phyloP scores from a whole-genome alignment of 2,113 vertebrate species.

The Daubentonia madagascariensis region DNA sequence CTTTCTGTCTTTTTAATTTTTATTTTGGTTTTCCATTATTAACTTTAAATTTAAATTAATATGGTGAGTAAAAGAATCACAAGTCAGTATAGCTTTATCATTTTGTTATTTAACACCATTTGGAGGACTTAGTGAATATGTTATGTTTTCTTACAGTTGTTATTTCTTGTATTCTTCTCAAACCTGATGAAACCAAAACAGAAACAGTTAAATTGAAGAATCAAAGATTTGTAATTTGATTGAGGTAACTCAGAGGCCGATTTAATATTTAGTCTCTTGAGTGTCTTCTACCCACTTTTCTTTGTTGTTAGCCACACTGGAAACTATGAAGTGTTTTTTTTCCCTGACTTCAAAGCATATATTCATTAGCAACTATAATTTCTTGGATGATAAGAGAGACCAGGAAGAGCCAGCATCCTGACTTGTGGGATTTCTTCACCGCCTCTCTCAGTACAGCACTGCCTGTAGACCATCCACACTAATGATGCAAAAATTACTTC shows the following conservation, averaged over 20 bases:
- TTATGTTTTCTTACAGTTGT: neutral
- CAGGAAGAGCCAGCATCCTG: neutral
- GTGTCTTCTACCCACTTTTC: neutral
- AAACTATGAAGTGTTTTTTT: neutral
- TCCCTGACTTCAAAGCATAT: neutral
- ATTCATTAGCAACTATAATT: neutral
- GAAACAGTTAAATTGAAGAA: neutral
- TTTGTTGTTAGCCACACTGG: neutral
- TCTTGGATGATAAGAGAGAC: neutral
- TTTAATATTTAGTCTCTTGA: neutral
- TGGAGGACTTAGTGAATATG: neutral
- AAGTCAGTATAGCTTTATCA: neutral
- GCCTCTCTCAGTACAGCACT: neutral
- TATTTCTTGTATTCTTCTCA: neutral
- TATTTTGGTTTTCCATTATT: slow-evolving; percentile 16
- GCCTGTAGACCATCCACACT: neutral
- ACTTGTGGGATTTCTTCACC: neutral
- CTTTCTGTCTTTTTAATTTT: slow-evolving; percentile 43
- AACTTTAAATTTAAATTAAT: slow-evolving; percentile 22
- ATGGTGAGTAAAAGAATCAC: neutral
- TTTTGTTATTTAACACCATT: neutral
- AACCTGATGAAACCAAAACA: neutral
- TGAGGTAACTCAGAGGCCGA: neutral
- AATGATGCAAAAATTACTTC: neutral
- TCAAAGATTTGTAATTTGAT: neutral